Conservation (phyloP, 2,888 invertebrate genomes). For the Polydrusus cervinus region DNA sequence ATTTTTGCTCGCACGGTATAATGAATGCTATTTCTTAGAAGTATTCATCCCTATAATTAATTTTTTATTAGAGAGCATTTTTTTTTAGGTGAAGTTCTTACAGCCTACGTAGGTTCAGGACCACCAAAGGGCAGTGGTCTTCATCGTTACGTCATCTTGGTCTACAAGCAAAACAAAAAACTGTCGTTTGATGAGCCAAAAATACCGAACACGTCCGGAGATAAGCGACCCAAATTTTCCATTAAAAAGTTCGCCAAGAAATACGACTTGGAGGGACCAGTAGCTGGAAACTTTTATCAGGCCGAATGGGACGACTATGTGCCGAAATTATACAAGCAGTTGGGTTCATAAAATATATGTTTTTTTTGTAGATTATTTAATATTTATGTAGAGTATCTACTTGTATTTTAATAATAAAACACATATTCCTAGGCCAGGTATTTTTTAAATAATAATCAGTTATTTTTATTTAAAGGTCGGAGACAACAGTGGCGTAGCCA, state of each 20-base stretch:
- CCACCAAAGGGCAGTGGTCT: constrained; percentile 83
- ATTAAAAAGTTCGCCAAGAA: constrained; percentile 85
- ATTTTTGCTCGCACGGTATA: too few relatives aligned
- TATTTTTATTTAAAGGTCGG: too few relatives aligned
- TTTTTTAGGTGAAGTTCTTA: constrained; percentile 73
- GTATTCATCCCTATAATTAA: too few relatives aligned
- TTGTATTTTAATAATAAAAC: background rate
- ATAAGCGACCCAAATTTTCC: constrained; percentile 77
- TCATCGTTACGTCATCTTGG: constrained; percentile 82
- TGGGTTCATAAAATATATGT: constrained; percentile 5
- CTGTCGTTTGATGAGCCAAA: constrained; percentile 62
- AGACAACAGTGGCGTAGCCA: too few relatives aligned
- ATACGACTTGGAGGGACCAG: constrained; percentile 85
- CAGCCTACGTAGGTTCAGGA: constrained; percentile 80
- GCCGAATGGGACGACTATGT: constrained; percentile 93
- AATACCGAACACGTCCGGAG: constrained; percentile 68
- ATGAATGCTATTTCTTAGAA: too few relatives aligned
- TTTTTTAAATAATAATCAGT: too few relatives aligned
- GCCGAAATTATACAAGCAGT: constrained; percentile 70
- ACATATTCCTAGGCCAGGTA: too few relatives aligned
- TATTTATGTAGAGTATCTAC: background rate
- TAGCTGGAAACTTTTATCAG: constrained; percentile 92
- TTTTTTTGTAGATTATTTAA: background rate
- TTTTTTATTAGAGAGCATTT: too few relatives aligned
- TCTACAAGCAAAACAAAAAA: constrained; percentile 68